Evolutionary conservation across 1,140 invertebrate species (phyloP), one percentile per base, ranked within the genome.

Genomic region (Ips typographus): DNA sequence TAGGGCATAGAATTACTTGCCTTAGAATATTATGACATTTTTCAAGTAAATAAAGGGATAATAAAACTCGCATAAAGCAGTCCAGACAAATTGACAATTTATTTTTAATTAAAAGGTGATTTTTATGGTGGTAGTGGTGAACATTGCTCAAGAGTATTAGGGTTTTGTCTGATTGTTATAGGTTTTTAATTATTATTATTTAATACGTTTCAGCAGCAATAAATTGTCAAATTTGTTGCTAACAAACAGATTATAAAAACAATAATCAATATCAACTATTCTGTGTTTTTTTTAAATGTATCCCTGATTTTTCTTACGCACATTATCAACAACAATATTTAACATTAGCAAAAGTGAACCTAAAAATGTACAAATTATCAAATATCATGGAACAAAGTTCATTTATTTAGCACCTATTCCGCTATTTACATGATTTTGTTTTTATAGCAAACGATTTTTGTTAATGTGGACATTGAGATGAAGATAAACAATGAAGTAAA

Each of bases 241-340:
- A 71, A 71, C 69, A 71, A 71, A 71, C 56, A 53, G 51, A 65
- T 70, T 64, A 70, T 70, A 70, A 70, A 70, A 70, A 64, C 68
- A 70, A 63, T 68, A 62, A 61, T 62, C 57, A 60, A 59, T 68
- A 60, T 62, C 40, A 61, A 69, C 41, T 70, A 70, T 63, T 57
- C 42, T 42, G 8, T 40, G 49, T 40, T 65, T 40, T 6, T 59
- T 37, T 68, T 64, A 70, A 64, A 64, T 58, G 60, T 71, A 71
- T 71, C 69, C 69, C 69, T 71, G 69, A 71, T 71, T 71, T 71
- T 66, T 60, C 56, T 63, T 71, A 70, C 68, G 68, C 64, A 66
- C 51, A 71, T 71, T 65, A 65, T 71, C 55, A 71, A 71, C 69
- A 71, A 71, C 69, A 66, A 65, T 65, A 42, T 71, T 71, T 71